A percentile compares a stretch with the other conserved stretches of the same genome.
Conservation (phyloP, 2,113 vertebrate genomes). For the Phalacrocorax pelagicus region DNA sequence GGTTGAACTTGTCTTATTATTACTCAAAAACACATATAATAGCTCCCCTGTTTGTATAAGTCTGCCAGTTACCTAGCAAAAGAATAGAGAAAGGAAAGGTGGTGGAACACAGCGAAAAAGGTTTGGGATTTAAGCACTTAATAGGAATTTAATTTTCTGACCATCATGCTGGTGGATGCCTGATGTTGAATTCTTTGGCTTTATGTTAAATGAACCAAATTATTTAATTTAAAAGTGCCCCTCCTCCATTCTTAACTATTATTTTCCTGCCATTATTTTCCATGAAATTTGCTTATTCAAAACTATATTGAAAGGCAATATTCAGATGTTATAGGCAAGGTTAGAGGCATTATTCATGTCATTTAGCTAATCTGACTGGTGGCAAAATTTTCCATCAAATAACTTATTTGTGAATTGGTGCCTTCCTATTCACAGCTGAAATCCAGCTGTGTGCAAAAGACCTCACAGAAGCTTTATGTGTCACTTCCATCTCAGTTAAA, state of each 20-base stretch:
- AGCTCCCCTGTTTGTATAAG: not conserved
- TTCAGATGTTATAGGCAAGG: not conserved
- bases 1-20: not conserved
- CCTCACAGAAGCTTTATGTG: not conserved
- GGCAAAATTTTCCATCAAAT: not conserved
- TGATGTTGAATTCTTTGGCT: not conserved
- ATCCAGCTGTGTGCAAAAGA: not conserved
- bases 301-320: not conserved
- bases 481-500: slow-evolving; percentile 4
- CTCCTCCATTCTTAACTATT: not conserved
- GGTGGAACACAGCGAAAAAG: not conserved
- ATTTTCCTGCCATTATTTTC: not conserved
- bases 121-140: not conserved
- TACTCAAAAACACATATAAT: not conserved
- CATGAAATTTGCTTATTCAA: not conserved
- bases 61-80: not conserved
- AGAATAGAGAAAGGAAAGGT: not conserved
- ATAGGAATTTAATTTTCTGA: not conserved
- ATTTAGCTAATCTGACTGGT: not conserved
- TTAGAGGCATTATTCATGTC: not conserved
- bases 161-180: not conserved
- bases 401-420: not conserved
- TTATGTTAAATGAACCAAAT: not conserved
- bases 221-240: not conserved
- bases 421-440: not conserved